These are phyloP conservation scores for Acanthurus lineatus DNA, from an alignment of 2,797 vertebrate genomes.

Conservation along the genomic window DNA sequence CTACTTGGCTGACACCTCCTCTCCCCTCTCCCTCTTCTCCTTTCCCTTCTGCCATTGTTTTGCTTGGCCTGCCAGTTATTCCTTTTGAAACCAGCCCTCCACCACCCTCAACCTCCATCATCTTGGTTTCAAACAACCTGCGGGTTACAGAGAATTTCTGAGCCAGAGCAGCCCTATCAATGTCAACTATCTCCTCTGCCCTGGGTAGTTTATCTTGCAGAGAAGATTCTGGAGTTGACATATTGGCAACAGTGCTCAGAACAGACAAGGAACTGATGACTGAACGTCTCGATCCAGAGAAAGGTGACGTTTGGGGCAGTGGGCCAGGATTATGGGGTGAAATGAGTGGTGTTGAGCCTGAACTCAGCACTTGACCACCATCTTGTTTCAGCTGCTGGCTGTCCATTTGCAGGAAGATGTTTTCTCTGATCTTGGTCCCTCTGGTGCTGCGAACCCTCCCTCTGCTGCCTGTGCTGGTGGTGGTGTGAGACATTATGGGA, in stretches of 20 bases:
- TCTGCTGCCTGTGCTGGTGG: slow-evolving; percentile 75
- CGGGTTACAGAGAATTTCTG: slow-evolving; percentile 93
- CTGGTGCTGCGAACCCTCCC: slow-evolving; percentile 84
- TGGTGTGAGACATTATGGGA: slow-evolving; percentile 66
- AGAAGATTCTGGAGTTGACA: slow-evolving; percentile 69
- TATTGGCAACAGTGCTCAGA: slow-evolving; percentile 80
- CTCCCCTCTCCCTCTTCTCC: slow-evolving; percentile 45
- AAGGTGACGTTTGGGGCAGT: slow-evolving; percentile 60
- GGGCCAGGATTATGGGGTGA: slow-evolving; percentile 40
- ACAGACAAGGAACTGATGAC: slow-evolving; percentile 76
- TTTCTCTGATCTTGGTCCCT: slow-evolving; percentile 91
- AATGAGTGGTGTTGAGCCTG: slow-evolving; percentile 40
- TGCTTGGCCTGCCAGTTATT: slow-evolving; percentile 45
- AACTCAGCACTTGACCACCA: slow-evolving; percentile 29
- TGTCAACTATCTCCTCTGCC: slow-evolving; percentile 84
- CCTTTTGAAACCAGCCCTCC: slow-evolving; percentile 51
- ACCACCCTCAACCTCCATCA: slow-evolving; percentile 69
- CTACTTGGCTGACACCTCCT: slow-evolving; percentile 28
- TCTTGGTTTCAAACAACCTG: slow-evolving; percentile 90
- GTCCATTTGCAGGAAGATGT: slow-evolving; percentile 95
- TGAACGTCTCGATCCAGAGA: slow-evolving; percentile 51
- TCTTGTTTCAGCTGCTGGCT: slow-evolving; percentile 82
- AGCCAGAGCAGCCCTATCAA: slow-evolving; percentile 90
- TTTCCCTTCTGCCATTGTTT: slow-evolving; percentile 33
- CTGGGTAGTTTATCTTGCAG: slow-evolving; percentile 77